Percentiles rank a stretch among this genome's conserved stretches.
These are phyloP conservation scores for Mesopsocus fuscifrons DNA, from an alignment of 2,888 invertebrate species.

Conservation along the genomic window DNA sequence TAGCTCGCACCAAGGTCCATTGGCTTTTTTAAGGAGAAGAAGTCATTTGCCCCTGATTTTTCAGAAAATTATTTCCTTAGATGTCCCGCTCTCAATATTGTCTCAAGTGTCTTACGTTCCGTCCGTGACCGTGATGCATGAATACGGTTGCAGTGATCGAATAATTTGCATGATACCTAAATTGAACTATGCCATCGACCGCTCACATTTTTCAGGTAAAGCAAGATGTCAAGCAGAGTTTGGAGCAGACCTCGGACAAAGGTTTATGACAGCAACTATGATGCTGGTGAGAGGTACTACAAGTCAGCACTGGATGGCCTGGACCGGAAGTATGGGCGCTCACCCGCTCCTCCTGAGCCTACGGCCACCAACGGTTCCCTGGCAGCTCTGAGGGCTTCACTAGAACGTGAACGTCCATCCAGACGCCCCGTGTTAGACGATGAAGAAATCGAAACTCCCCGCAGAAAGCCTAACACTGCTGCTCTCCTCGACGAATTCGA, in stretches of 20 bases:
- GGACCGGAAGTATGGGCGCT: slow-evolving; percentile 45
- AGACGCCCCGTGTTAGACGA: slow-evolving; percentile 17
- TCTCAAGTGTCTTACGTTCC: too few relatives aligned
- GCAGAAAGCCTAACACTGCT: slow-evolving; percentile 10
- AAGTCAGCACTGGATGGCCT: slow-evolving; percentile 53
- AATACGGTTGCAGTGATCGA: too few relatives aligned
- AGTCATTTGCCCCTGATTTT: too few relatives aligned
- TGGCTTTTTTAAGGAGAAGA: too few relatives aligned
- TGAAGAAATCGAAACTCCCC: slow-evolving; percentile 4
- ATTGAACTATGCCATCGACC: too few relatives aligned
- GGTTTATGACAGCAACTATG: slow-evolving; percentile 72
- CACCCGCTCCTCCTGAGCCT: slow-evolving; percentile 21
- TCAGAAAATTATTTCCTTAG: too few relatives aligned
- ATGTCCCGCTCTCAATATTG: too few relatives aligned
- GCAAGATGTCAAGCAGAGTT: neutral
- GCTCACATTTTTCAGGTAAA: too few relatives aligned
- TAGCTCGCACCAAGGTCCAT: too few relatives aligned
- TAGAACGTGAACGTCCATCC: slow-evolving; percentile 23
- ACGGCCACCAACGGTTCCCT: slow-evolving; percentile 18
- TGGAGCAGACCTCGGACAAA: slow-evolving; percentile 48
- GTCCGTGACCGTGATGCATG: too few relatives aligned
- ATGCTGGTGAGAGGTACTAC: slow-evolving; percentile 69
- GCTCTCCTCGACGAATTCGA: slow-evolving; percentile 15
- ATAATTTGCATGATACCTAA: too few relatives aligned
- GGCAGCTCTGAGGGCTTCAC: slow-evolving; percentile 25